Base-by-base conservation (phyloP, 2,888 invertebrate species). In the Melanchra persicariae region DNA sequence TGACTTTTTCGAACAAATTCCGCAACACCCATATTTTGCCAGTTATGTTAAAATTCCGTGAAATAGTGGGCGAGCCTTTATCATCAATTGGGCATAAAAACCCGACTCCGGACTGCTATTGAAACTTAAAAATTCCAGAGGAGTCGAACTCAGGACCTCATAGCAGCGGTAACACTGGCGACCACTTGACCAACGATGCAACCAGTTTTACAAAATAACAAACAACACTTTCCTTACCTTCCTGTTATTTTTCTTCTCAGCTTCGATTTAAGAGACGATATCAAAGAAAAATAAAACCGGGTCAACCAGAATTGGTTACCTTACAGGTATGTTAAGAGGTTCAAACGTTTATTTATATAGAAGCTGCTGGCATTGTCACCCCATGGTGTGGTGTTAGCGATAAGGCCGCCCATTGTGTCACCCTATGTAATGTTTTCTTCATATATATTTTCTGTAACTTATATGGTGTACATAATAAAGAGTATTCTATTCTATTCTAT, bases 211-310 rank as follows among this genome's bases (percentile, higher is more conserved):
- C 22, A 47, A 43, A 19, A 63, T 7, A 24, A 55, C 26, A 12
- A 37, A 12, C 30, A 30, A 24, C n/a, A 8, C 2, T 51, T 51
- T 52, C 17, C 6, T 22, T 22, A 37, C 1, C 19, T 1, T 76
- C 66, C 64, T 45, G 73, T 81, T 73, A 61, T 77, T 75, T 70
- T 43, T 55, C 17, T 85, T 90, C 85, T 70, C 86, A 97, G 97
- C 93, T 97, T 59, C 93, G 94, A 81, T 97, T 96, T 91, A 94
- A 96, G 66, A 95, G 96, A 82, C 92, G 95, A 73, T 97, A 96
- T 87, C 96, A 96, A 90, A 94, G 97, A 83, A 96, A 96, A 90
- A 87, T 96, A 43, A 93, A 94, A 85, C 92, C 96, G 5, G 95
- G 92, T 22, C 95, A 97, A 83, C 85, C 93, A 17, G 96, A 97